phyloP scores from a whole-genome alignment of 1,140 invertebrate species.

The Drosophila navojoa region DNA sequence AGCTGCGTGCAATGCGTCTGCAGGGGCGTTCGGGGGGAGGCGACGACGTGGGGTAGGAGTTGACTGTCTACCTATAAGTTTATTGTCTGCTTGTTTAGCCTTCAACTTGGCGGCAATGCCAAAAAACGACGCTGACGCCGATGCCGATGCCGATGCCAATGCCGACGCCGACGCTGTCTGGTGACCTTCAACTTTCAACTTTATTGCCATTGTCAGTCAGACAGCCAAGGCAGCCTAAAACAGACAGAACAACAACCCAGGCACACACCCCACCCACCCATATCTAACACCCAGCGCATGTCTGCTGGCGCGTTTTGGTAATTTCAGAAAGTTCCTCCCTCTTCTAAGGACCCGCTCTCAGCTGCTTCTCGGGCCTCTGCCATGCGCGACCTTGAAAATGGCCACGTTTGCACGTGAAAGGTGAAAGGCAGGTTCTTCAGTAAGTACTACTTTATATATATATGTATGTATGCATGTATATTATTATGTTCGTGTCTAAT shows the following conservation, averaged over 20 bases:
- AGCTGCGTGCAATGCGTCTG: slow-evolving; percentile 32
- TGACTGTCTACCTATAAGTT: slow-evolving; percentile 44
- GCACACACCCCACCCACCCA: neutral
- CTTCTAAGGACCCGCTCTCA: neutral
- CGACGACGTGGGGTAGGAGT: neutral
- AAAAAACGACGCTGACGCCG: slow-evolving; percentile 68
- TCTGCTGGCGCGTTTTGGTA: slow-evolving; percentile 64
- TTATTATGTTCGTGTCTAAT: slow-evolving; percentile 22
- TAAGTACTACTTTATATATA: slow-evolving; percentile 3
- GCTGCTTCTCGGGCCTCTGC: slow-evolving; percentile 63
- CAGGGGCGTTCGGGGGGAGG: slow-evolving; percentile 2
- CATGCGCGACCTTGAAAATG: slow-evolving; percentile 72
- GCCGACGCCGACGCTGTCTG: slow-evolving; percentile 62
- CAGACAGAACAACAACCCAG: neutral
- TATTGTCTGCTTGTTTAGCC: slow-evolving; percentile 39
- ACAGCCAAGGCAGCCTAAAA: slow-evolving; percentile 17
- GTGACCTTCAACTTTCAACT: slow-evolving; percentile 83
- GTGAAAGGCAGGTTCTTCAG: slow-evolving; percentile 71
- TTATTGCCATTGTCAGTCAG: slow-evolving; percentile 79
- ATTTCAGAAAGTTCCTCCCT: slow-evolving; percentile 65
- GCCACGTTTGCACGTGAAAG: slow-evolving; percentile 76
- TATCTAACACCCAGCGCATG: neutral
- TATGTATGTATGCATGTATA: slow-evolving; percentile 1
- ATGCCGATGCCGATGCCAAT: slow-evolving; percentile 39
- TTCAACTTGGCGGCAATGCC: slow-evolving; percentile 51